phyloP scores from a whole-genome alignment of 2,888 invertebrate genomes.

The Cyclophora punctaria region DNA sequence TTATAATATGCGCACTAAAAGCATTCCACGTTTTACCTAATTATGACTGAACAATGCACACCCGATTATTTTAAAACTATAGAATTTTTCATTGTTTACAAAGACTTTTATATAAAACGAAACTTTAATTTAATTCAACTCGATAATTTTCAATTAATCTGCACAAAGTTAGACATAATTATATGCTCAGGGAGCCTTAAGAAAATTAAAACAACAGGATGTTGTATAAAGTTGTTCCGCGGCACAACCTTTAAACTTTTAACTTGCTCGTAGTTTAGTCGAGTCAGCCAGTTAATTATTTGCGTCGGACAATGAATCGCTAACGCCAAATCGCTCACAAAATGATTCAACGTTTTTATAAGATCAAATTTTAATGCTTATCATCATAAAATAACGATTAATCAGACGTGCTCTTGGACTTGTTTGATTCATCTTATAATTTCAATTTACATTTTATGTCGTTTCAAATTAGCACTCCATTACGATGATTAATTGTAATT shows the following conservation, averaged over 20 bases:
- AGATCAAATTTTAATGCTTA: constrained; percentile 28
- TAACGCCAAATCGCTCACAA: constrained; percentile 45
- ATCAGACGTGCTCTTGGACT: neutral
- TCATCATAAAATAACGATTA: constrained; percentile 17
- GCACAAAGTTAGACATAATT: constrained; percentile 11
- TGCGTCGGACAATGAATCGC: constrained; percentile 61
- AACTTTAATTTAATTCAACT: no score
- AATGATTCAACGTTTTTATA: constrained; percentile 41
- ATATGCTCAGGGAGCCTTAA: constrained; percentile 11
- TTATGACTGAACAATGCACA: constrained; percentile 11
- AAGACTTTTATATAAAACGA: neutral
- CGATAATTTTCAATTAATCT: constrained; percentile 14
- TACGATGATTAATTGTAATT: neutral
- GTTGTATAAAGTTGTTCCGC: constrained; percentile 22
- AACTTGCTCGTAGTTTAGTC: constrained; percentile 41
- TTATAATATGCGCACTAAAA: constrained; percentile 46
- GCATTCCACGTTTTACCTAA: constrained; percentile 43
- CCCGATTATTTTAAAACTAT: no score
- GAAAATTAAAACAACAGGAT: constrained; percentile 26
- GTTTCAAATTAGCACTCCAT: neutral
- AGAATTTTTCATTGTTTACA: neutral
- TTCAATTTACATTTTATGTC: neutral
- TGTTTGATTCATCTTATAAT: neutral
- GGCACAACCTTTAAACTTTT: constrained; percentile 35
- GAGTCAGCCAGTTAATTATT: constrained; percentile 70